These are phyloP conservation scores for Phyllotreta cruciferae DNA, from an alignment of 2,888 invertebrate genomes.

Conservation along the genomic window DNA sequence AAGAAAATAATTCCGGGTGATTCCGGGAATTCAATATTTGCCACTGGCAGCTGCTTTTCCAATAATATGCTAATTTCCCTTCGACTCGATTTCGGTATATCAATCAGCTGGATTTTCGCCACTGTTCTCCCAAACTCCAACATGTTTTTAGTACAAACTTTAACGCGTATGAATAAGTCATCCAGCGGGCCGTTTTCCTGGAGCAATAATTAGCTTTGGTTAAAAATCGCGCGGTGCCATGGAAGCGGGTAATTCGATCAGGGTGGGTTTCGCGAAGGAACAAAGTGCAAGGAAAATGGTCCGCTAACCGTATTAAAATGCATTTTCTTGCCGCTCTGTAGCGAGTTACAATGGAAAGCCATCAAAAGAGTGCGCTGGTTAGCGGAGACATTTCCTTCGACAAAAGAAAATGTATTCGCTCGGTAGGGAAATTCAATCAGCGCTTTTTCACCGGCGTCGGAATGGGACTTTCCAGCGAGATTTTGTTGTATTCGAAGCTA, in stretches of 20 bases:
- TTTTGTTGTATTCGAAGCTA: too few species aligned
- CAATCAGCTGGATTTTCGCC: constrained; percentile 48
- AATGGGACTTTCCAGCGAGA: too few species aligned
- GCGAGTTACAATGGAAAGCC: too few species aligned
- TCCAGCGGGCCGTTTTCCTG: too few species aligned
- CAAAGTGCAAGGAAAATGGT: constrained; percentile 25
- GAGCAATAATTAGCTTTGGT: too few species aligned
- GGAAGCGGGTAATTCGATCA: too few species aligned
- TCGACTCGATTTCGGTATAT: constrained; percentile 49
- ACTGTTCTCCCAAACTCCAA: constrained; percentile 19
- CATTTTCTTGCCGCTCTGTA: constrained; percentile 18
- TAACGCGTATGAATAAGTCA: too few species aligned
- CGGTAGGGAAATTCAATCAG: constrained; percentile 43
- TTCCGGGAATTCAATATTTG: constrained; percentile 45
- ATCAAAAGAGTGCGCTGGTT: constrained; percentile 6
- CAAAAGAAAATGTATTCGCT: constrained; percentile 37
- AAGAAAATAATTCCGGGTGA: constrained; percentile 41
- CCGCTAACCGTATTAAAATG: constrained; percentile 30
- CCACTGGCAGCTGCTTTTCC: constrained; percentile 46
- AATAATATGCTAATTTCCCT: constrained; percentile 52
- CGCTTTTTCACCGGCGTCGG: constrained; percentile 39
- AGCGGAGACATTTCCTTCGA: constrained; percentile 24
- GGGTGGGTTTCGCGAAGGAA: background rate
- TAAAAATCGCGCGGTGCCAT: too few species aligned
- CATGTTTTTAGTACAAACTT: too few species aligned